phyloP scores from a whole-genome alignment of 2,888 invertebrate species.

The Ditylenchus weischeri region DNA sequence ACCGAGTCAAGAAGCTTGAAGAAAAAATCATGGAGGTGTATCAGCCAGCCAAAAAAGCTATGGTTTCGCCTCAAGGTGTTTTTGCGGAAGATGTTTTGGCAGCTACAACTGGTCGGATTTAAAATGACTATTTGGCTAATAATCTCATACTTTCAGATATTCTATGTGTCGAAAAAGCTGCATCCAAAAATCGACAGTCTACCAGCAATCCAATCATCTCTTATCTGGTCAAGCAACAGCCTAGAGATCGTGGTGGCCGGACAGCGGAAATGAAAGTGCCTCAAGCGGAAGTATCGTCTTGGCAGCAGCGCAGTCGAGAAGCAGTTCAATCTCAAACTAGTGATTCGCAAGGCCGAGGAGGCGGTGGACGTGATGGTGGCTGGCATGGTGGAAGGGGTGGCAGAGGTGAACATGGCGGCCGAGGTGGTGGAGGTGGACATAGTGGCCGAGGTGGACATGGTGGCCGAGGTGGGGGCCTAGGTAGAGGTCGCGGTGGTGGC shows the following conservation, averaged over 20 bases:
- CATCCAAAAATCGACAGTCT: conserved; percentile 16
- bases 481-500: not conserved
- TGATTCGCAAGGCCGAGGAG: not conserved
- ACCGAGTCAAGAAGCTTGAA: conserved; percentile 38
- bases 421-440: conserved; percentile 11
- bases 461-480: conserved; percentile 4
- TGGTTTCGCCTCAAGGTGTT: conserved; percentile 14
- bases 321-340: not conserved
- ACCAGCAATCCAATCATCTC: conserved; percentile 24
- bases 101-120: conserved; percentile 34
- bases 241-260: conserved; percentile 33
- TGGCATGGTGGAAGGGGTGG: conserved; percentile 8
- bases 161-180: conserved; percentile 26
- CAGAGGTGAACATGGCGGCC: conserved; percentile 13
- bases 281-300: conserved; percentile 12
- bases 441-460: conserved; percentile 16
- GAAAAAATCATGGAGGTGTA: conserved; percentile 35
- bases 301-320: conserved; percentile 14
- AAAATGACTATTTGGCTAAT: conserved; percentile 1
- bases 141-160: conserved; percentile 16
- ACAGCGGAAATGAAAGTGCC: conserved; percentile 27
- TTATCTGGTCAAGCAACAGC: conserved; percentile 19
- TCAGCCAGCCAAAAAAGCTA: conserved; percentile 8
- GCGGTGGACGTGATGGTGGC: conserved; percentile 19
- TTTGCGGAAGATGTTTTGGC: conserved; percentile 35